Conservation (phyloP, 2,797 vertebrate species). For the Crenuchus spilurus region DNA sequence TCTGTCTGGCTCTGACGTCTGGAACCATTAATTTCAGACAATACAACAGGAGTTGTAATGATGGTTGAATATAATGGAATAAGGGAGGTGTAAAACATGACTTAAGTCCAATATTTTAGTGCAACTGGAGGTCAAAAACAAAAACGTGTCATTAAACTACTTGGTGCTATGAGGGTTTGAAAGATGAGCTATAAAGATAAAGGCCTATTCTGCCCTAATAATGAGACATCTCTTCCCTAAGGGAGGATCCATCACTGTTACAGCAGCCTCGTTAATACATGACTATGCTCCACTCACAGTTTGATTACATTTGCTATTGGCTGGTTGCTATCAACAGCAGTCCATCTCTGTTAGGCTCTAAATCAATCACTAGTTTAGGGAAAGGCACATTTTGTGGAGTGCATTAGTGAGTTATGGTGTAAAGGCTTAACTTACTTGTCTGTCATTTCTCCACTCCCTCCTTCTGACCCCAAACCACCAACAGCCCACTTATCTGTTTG, state of each 20-base stretch:
- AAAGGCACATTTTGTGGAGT: conserved; percentile 69
- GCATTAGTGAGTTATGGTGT: conserved; percentile 86
- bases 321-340: conserved; percentile 89
- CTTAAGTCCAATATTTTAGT: conserved; percentile 45
- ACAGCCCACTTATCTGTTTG: conserved; percentile 43
- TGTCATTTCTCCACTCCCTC: conserved; percentile 56
- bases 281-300: conserved; percentile 84
- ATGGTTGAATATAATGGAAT: conserved; percentile 51
- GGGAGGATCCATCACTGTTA: conserved; percentile 77
- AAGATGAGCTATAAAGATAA: conserved; percentile 2
- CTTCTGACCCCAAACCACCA: conserved; percentile 38
- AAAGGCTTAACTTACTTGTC: conserved; percentile 64
- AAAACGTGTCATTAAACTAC: conserved; percentile 59
- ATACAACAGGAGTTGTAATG: conserved; percentile 50
- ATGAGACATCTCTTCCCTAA: conserved; percentile 75
- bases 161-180: conserved; percentile 3
- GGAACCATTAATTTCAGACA: conserved; percentile 70
- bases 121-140: conserved; percentile 73
- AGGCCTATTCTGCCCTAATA: conserved; percentile 59
- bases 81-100: conserved; percentile 18
- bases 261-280: conserved; percentile 85
- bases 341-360: conserved; percentile 77
- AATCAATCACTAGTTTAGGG: conserved; percentile 81
- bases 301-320: conserved; percentile 86
- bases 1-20: conserved; percentile 66